Percentiles rank a stretch among this genome's conserved stretches.
phyloP scores from a whole-genome alignment of 2,888 invertebrate genomes.

The Labia minor region DNA sequence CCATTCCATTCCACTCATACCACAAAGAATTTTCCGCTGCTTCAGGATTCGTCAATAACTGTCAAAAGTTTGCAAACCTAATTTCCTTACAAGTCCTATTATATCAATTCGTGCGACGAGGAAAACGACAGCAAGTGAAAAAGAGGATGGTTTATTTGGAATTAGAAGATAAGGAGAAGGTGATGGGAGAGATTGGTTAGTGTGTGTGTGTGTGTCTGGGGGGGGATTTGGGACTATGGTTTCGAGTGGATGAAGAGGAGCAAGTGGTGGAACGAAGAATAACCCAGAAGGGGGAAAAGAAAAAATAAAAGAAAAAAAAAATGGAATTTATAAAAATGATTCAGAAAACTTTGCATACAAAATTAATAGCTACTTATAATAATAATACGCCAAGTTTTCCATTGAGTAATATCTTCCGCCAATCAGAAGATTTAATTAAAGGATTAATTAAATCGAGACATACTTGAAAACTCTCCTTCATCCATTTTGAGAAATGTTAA shows the following conservation, averaged over 20 bases:
- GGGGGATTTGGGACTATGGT: too few species aligned
- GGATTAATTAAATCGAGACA: conserved; percentile 1
- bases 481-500: neutral
- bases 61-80: conserved; percentile 13
- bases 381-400: neutral
- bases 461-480: neutral
- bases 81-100: conserved; percentile 13
- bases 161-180: neutral
- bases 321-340: neutral
- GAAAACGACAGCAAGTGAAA: conserved; percentile 13
- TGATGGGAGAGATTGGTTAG: too few species aligned
- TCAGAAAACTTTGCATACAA: neutral
- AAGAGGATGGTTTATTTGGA: conserved; percentile 13
- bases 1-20: neutral
- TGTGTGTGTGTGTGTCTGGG: too few species aligned
- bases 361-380: neutral
- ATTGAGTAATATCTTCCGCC: neutral
- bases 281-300: neutral
- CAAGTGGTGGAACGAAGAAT: too few species aligned
- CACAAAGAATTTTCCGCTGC: conserved; percentile 13
- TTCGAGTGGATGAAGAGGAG: too few species aligned
- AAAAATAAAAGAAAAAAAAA: neutral
- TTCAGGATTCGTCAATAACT: conserved; percentile 6
- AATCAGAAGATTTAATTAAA: neutral
- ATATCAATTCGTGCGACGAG: neutral